These are phyloP conservation scores for Netelia virgata DNA, from an alignment of 2,888 invertebrate species.

Conservation along the genomic window DNA sequence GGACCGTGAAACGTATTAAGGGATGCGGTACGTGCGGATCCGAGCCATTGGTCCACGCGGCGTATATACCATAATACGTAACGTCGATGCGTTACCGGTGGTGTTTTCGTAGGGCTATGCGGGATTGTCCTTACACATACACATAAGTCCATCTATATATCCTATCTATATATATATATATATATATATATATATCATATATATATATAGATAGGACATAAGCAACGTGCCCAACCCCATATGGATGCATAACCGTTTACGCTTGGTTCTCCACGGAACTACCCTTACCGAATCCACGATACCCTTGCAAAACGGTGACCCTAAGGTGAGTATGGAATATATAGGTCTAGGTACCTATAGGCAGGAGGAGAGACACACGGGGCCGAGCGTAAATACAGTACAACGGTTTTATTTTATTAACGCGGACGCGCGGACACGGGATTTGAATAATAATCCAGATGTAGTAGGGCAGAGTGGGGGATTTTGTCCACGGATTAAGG, in stretches of 20 bases:
- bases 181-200: not conserved
- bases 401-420: conserved; percentile 83
- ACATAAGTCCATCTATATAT: not conserved
- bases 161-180: no score
- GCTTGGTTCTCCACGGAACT: conserved; percentile 76
- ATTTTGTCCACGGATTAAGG: conserved; percentile 85
- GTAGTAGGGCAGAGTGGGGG: conserved; percentile 73
- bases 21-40: conserved; percentile 66
- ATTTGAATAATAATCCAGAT: conserved; percentile 81
- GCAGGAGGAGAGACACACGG: conserved; percentile 25
- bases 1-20: conserved; percentile 64
- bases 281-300: conserved; percentile 63
- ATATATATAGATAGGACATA: not conserved
- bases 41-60: conserved; percentile 50
- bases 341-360: conserved; percentile 6
- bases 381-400: conserved; percentile 77
- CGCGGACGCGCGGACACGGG: conserved; percentile 75
- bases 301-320: conserved; percentile 39
- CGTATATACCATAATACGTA: conserved; percentile 34
- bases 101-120: conserved; percentile 63
- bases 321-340: conserved; percentile 13
- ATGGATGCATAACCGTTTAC: conserved; percentile 70
- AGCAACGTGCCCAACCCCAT: conserved; percentile 47
- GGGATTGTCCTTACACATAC: conserved; percentile 51
- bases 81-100: conserved; percentile 34